Percentiles rank a stretch among this genome's conserved stretches.
phyloP scores from a whole-genome alignment of 2,113 vertebrate genomes.

The Rhynchomys soricoides region DNA sequence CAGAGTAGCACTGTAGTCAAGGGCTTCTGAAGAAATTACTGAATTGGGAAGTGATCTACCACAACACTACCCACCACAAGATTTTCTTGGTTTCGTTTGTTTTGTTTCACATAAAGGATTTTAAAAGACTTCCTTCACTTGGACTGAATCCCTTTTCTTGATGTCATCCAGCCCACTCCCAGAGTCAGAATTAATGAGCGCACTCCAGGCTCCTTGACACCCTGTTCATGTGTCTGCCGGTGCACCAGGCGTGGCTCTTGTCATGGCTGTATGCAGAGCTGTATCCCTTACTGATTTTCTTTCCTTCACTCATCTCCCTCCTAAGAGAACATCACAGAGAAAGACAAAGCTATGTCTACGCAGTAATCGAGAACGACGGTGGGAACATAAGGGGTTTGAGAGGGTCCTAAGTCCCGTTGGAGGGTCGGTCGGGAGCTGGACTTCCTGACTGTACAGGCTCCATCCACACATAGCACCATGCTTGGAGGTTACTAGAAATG shows the following conservation, averaged over 20 bases:
- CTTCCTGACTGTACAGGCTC: neutral
- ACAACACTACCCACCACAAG: neutral
- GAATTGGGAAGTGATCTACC: neutral
- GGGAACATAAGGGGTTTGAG: neutral
- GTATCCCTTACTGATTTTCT: neutral
- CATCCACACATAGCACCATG: fast-evolving
- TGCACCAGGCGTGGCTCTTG: neutral
- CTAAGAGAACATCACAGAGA: neutral
- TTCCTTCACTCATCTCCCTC: neutral
- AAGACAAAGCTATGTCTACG: fast-evolving
- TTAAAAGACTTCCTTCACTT: neutral
- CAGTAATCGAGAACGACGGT: neutral
- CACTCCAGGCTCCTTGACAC: fast-evolving
- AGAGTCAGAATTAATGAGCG: neutral
- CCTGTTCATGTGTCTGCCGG: fast-evolving
- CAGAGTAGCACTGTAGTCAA: too few relatives aligned
- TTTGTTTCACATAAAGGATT: neutral
- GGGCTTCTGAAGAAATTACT: neutral
- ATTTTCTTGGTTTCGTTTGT: neutral
- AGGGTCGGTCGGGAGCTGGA: neutral
- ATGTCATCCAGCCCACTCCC: neutral
- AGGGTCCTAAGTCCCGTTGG: neutral
- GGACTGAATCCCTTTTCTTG: neutral
- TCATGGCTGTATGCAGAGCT: fast-evolving
- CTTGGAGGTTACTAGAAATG: neutral